These are phyloP conservation scores for Drosophila arizonae DNA, from an alignment of 1,140 invertebrate species.

Conservation along the genomic window DNA sequence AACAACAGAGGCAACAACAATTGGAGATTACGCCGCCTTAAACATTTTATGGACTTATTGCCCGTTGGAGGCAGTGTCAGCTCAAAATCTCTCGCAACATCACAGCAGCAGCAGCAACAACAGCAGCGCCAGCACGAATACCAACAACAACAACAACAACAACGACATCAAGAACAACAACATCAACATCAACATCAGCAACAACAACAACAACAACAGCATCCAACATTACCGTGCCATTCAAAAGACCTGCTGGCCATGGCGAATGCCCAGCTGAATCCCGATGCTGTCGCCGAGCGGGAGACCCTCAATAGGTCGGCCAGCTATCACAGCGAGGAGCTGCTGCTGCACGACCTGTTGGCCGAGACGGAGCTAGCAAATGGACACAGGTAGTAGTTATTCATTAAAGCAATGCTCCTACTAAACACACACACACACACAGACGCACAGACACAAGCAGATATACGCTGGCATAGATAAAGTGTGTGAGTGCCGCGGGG, in stretches of 20 bases:
- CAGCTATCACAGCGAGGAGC: constrained; percentile 63
- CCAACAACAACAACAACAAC: neutral
- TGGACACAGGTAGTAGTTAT: constrained; percentile 55
- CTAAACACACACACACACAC: constrained; percentile 2
- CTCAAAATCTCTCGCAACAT: constrained; percentile 26
- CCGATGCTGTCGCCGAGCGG: constrained; percentile 20
- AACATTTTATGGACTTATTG: constrained; percentile 52
- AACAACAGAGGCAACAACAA: constrained; percentile 17
- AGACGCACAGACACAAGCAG: neutral
- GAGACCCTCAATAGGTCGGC: constrained; percentile 38
- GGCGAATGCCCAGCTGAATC: constrained; percentile 5
- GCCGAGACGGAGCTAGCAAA: constrained; percentile 15
- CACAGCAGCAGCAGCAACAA: constrained; percentile 13
- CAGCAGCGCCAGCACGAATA: constrained; percentile 7
- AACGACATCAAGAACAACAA: constrained; percentile 2
- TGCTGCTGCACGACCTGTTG: constrained; percentile 58
- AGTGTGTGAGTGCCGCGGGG: neutral
- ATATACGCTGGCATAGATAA: neutral
- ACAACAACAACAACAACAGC: neutral
- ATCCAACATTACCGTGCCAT: constrained; percentile 3
- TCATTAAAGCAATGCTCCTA: constrained; percentile 11
- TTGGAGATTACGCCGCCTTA: constrained; percentile 36
- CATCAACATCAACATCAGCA: constrained; percentile 2
- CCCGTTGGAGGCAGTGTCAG: constrained; percentile 42
- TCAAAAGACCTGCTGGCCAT: neutral